A percentile compares a stretch with the other conserved stretches of the same genome.
These are phyloP conservation scores for Halcyon smyrnensis DNA, from an alignment of 2,797 vertebrate species.

Conservation along the genomic window DNA sequence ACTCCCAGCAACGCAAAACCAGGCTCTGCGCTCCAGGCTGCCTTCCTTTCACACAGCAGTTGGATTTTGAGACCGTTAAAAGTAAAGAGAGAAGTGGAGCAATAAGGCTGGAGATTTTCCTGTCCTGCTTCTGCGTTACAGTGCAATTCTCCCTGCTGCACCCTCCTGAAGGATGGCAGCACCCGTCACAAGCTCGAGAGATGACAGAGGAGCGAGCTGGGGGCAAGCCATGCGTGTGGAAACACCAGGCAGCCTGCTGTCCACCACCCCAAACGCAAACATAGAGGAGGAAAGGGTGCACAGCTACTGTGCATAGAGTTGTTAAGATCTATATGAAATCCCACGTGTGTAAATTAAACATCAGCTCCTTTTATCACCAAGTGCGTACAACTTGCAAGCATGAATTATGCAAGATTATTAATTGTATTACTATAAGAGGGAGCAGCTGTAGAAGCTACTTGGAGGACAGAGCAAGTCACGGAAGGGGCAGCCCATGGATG, in stretches of 20 bases:
- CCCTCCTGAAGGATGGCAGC: not conserved
- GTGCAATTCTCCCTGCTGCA: not conserved
- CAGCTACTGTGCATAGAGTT: not conserved
- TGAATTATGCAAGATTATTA: slow-evolving; percentile 83
- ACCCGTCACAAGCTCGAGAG: not conserved
- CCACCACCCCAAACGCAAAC: not conserved
- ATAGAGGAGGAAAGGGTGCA: not conserved
- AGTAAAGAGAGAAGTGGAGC: not conserved
- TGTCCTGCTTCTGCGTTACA: not conserved
- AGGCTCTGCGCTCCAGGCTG: not conserved
- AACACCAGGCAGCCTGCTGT: not conserved
- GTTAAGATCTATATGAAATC: slow-evolving; percentile 16
- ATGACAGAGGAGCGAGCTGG: not conserved
- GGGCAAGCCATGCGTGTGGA: not conserved
- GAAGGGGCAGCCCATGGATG: not conserved
- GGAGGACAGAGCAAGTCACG: not conserved
- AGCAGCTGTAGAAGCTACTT: slow-evolving; percentile 48
- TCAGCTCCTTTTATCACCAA: slow-evolving; percentile 74
- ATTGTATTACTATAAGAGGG: slow-evolving; percentile 49
- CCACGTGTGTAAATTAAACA: slow-evolving; percentile 72
- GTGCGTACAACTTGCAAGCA: slow-evolving; percentile 75
- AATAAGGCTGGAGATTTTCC: not conserved
- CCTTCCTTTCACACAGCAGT: not conserved
- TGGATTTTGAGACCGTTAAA: not conserved
- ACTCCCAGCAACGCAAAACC: not conserved